phyloP scores from a whole-genome alignment of 2,888 invertebrate genomes.

The Catocala fraxini region DNA sequence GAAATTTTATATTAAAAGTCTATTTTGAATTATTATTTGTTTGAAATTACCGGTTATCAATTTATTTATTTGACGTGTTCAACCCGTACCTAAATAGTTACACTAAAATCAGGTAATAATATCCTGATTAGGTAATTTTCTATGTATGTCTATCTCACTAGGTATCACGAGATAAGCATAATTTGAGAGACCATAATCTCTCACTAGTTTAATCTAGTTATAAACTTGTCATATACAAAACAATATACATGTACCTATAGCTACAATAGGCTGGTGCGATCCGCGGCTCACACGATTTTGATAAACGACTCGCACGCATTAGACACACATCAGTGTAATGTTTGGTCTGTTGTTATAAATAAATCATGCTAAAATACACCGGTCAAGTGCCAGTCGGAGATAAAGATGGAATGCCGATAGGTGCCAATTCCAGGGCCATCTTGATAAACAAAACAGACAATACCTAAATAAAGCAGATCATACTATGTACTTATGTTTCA shows the following conservation, averaged over 20 bases:
- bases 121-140: too few species aligned
- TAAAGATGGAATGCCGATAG: conserved; percentile 30
- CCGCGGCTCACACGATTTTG: conserved; percentile 19
- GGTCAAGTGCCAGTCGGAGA: conserved; percentile 30
- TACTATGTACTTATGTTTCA: background rate
- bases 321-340: conserved; percentile 19
- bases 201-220: background rate
- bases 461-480: background rate
- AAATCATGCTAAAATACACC: conserved; percentile 28
- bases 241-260: too few species aligned
- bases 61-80: too few species aligned
- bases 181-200: conserved; percentile 14
- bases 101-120: too few species aligned
- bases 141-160: too few species aligned
- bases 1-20: conserved; percentile 82
- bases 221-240: too few species aligned
- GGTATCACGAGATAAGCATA: conserved; percentile 4
- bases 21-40: conserved; percentile 71
- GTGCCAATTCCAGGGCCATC: conserved; percentile 25
- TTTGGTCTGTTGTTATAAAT: conserved; percentile 17
- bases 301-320: conserved; percentile 45
- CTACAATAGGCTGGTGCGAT: background rate
- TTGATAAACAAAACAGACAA: conserved; percentile 7
- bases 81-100: too few species aligned
- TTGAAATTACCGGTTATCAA: conserved; percentile 16